Evolutionary conservation across 2,113 vertebrate genomes (phyloP).

Genomic region (Siphamia tubifer): DNA sequence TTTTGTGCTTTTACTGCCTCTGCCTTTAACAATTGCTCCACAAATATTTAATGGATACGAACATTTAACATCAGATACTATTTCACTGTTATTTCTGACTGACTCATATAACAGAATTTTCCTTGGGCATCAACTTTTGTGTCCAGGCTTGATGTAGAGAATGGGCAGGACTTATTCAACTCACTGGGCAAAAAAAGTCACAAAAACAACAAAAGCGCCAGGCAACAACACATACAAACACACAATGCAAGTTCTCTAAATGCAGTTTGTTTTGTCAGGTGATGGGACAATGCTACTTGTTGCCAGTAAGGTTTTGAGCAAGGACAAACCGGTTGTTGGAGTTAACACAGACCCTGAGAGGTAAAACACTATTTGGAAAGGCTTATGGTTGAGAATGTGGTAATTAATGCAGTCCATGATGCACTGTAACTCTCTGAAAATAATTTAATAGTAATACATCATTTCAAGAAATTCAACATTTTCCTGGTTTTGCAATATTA

Average conservation of each 20-base stretch:
- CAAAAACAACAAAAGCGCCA: slow-evolving; percentile 15
- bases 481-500: neutral
- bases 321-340: slow-evolving; percentile 93
- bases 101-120: neutral
- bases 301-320: slow-evolving; percentile 95
- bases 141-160: neutral
- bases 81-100: too few relatives aligned
- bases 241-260: slow-evolving; percentile 42
- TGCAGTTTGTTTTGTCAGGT: slow-evolving; percentile 74
- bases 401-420: neutral
- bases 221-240: slow-evolving; percentile 2
- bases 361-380: slow-evolving; percentile 71
- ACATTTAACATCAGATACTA: neutral
- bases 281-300: slow-evolving; percentile 98
- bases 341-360: slow-evolving; percentile 98
- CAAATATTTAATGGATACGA: neutral
- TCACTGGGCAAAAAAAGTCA: neutral
- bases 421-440: neutral
- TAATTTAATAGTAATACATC: neutral
- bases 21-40: neutral
- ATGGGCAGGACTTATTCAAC: neutral
- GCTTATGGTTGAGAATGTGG: neutral
- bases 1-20: neutral
- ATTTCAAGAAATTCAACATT: neutral
- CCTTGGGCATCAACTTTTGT: slow-evolving; percentile 1